Conservation (phyloP, 2,888 invertebrate genomes). For the Galerucella nymphaeae region DNA sequence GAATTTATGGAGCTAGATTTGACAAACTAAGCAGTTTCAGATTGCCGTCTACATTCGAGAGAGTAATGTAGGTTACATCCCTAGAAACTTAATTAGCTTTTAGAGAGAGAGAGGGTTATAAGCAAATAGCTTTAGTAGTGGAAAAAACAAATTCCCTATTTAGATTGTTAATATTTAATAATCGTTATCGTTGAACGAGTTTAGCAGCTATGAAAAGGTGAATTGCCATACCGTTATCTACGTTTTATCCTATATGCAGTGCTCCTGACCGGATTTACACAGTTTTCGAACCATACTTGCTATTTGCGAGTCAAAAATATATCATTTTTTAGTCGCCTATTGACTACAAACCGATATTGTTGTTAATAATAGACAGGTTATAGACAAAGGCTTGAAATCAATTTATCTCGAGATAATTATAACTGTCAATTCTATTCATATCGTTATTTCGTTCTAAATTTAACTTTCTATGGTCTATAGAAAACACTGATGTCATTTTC, state of each 20-base stretch:
- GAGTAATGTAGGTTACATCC: background rate
- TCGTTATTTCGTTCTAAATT: no score
- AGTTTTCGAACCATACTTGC: background rate
- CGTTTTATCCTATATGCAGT: conserved; percentile 17
- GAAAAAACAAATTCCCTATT: conserved; percentile 23
- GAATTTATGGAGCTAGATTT: background rate
- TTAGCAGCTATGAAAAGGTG: conserved; percentile 17
- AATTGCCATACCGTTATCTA: conserved; percentile 23
- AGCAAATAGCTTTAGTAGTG: background rate
- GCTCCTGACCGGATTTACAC: conserved; percentile 9
- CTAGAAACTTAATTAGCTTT: background rate
- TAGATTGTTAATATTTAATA: conserved; percentile 21
- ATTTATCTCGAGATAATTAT: no score
- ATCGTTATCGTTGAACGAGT: conserved; percentile 20
- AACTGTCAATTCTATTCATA: no score
- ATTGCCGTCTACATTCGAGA: background rate
- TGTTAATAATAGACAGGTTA: no score
- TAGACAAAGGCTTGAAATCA: no score
- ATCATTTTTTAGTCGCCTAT: no score
- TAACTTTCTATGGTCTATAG: background rate
- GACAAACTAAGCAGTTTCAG: background rate
- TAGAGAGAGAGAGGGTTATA: background rate
- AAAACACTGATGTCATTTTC: background rate
- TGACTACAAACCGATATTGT: no score
- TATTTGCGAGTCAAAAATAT: no score